These are phyloP conservation scores for Parotocinclus haroldoi DNA, from an alignment of 2,797 vertebrate genomes.

Conservation along the genomic window DNA sequence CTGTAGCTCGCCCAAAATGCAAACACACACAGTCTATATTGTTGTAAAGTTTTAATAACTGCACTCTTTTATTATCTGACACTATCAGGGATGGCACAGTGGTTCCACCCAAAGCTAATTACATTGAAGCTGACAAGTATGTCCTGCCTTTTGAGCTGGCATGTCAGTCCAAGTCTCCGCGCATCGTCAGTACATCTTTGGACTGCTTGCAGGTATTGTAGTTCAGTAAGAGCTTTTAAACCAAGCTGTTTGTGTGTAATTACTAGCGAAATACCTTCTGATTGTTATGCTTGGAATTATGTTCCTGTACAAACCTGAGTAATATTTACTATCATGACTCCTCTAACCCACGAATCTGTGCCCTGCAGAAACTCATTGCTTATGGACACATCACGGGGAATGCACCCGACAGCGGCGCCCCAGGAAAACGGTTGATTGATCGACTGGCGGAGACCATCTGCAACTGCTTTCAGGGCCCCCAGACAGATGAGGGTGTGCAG, in stretches of 20 bases:
- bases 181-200: slow-evolving; percentile 92
- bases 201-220: slow-evolving; percentile 90
- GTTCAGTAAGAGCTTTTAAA: too few relatives aligned
- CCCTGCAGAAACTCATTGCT: slow-evolving; percentile 87
- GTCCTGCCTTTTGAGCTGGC: slow-evolving; percentile 96
- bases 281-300: too few relatives aligned
- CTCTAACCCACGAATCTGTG: too few relatives aligned
- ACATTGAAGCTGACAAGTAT: slow-evolving; percentile 98
- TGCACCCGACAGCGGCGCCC: slow-evolving; percentile 85
- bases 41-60: neutral
- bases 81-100: slow-evolving; percentile 78
- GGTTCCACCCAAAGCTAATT: slow-evolving; percentile 87
- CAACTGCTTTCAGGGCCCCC: slow-evolving; percentile 93
- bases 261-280: too few relatives aligned
- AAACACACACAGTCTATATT: neutral
- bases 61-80: slow-evolving; percentile 2
- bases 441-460: slow-evolving; percentile 92
- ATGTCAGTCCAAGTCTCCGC: slow-evolving; percentile 94
- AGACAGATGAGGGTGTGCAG: slow-evolving; percentile 95
- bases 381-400: slow-evolving; percentile 98
- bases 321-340: too few relatives aligned
- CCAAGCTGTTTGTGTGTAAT: too few relatives aligned
- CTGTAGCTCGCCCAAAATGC: neutral
- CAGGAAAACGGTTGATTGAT: slow-evolving; percentile 91
- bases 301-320: too few relatives aligned